These are phyloP conservation scores for Cryptomyrus ogoouensis DNA, from an alignment of 2,113 vertebrate genomes.

Conservation along the genomic window DNA sequence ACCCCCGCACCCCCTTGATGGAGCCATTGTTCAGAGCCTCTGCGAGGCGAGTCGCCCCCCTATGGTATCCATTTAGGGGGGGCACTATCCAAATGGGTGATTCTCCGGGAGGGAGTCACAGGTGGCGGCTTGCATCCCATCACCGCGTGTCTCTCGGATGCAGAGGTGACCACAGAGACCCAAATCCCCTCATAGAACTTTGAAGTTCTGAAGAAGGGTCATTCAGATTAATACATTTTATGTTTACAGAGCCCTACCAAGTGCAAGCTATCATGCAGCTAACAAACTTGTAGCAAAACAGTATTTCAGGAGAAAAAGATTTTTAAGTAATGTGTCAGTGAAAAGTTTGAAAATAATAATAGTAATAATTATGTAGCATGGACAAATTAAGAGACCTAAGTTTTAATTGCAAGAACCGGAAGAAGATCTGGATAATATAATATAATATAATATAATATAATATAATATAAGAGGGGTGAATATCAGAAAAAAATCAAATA, in stretches of 20 bases:
- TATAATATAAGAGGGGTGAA: no score
- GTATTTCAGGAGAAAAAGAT: not conserved
- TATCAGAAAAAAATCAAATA: not conserved
- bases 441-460: not conserved
- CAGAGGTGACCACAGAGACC: not conserved
- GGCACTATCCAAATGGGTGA: not conserved
- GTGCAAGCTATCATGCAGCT: not conserved
- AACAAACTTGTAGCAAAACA: not conserved
- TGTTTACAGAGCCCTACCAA: not conserved
- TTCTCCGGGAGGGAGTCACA: not conserved
- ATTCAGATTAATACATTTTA: not conserved
- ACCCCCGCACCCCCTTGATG: constrained; percentile 44
- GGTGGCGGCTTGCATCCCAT: not conserved
- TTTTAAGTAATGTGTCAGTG: not conserved
- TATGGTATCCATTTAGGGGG: constrained; percentile 36
- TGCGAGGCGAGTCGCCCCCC: constrained; percentile 58
- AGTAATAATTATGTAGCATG: not conserved
- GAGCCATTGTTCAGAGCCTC: constrained; percentile 53
- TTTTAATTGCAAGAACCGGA: not conserved
- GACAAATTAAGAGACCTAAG: not conserved
- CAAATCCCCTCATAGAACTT: not conserved
- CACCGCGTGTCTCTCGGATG: not conserved
- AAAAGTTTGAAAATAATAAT: not conserved
- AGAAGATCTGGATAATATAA: not conserved
- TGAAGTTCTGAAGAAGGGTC: not conserved